phyloP scores from a whole-genome alignment of 2,797 vertebrate genomes.

The Acrossocheilus fasciatus region DNA sequence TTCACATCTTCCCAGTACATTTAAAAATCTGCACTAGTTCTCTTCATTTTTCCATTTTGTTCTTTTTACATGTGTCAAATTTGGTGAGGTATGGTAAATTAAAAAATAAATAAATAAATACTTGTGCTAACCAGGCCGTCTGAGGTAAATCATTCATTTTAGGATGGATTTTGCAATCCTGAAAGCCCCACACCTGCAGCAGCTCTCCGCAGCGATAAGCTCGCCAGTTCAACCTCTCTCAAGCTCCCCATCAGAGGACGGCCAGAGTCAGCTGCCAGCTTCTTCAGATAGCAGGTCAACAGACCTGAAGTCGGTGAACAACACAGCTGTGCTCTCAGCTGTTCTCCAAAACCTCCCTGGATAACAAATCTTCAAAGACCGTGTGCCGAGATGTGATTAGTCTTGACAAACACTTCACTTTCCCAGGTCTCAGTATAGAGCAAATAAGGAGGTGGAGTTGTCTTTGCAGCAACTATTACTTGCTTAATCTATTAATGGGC shows the following conservation, averaged over 20 bases:
- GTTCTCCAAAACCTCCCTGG: conserved; percentile 35
- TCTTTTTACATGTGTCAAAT: neutral
- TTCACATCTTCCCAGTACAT: neutral
- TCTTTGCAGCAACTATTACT: neutral
- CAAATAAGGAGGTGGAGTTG: neutral
- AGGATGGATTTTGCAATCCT: neutral
- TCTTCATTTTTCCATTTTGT: neutral
- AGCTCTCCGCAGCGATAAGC: conserved; percentile 23
- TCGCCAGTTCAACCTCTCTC: conserved; percentile 2
- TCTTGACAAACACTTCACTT: conserved; percentile 31
- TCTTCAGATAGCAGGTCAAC: conserved; percentile 28
- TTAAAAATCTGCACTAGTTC: neutral
- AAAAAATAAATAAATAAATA: neutral
- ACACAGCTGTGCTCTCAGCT: conserved; percentile 38
- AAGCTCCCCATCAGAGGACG: neutral
- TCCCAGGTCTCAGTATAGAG: neutral
- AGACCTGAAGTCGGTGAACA: conserved; percentile 33
- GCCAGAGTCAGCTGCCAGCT: conserved; percentile 18
- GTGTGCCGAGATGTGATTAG: conserved; percentile 8
- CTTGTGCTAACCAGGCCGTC: neutral
- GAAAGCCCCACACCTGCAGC: conserved; percentile 22
- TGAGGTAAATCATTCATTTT: neutral
- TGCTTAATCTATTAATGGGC: neutral
- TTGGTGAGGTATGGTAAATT: neutral
- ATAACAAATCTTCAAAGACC: conserved; percentile 33